Evolutionary conservation across 2,888 invertebrate species (phyloP), one percentile per base, ranked within the genome.

Genomic region (Pherbina coryleti): DNA sequence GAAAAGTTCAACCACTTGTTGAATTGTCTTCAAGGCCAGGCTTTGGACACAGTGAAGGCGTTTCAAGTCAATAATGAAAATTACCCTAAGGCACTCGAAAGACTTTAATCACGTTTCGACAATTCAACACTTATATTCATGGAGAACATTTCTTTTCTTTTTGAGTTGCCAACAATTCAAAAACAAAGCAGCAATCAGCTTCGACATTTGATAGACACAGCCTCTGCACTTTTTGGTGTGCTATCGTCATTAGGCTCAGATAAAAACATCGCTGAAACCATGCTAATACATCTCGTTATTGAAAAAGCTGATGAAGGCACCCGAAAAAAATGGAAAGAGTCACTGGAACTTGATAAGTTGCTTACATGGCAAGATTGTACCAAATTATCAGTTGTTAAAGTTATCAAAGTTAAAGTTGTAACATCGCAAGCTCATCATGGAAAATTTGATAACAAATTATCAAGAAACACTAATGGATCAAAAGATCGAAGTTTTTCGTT

Each of bases 21-120:
- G 19, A 53, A 53, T 53, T 53, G 53, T 53, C 19, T 53, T 19
- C 53, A 53, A 19, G 81, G 78, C 8, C 78, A 79, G 73, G 79
- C 80, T 0, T 44, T 81, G 5, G 74, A 75, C 3, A 78, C 81
- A 11, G 71, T 78, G 7, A 76, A 76, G 31, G 76, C 73, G 0
- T 80, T 81, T 11, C 79, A 78, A 31, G 70, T 80, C 11, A 76
- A 79, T 3, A 71, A 77, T 5, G 78, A 81, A 22, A 78, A 81
- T 34, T 81, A 81, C 22, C 60, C 69, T 37, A 37, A 37, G 8
- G 37, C 37, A 1, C 3, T 37, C 37, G 37, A 37, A 7, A 37
- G 37, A 37, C 51, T 79, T 0, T 75, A 77, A 22, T 74, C 67
- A 22, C 67, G 74, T 14, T 80, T 78, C 14, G 81, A 81, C 57